Conservation (phyloP, 2,797 vertebrate genomes). For the Scyliorhinus canicula region DNA sequence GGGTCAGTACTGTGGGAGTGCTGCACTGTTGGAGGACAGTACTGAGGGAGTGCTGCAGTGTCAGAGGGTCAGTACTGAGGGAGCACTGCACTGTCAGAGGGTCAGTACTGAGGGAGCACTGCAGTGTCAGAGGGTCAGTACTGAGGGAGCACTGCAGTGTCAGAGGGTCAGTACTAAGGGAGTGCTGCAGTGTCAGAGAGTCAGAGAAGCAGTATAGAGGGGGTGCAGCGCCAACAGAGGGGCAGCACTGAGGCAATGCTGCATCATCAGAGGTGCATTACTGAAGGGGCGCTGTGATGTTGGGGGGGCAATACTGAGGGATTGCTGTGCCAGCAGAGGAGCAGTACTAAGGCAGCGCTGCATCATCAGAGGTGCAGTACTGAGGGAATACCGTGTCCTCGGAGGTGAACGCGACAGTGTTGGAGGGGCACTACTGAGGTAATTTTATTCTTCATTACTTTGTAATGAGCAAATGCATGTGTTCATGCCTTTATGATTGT, state of each 20-base stretch:
- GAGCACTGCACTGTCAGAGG: no score
- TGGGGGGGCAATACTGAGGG: no score
- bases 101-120: neutral
- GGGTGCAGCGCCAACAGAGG: neutral
- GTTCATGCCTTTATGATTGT: neutral
- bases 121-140: neutral
- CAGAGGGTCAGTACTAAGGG: neutral
- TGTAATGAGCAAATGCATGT: neutral
- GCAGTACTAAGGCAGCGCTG: no score
- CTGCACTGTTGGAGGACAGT: no score
- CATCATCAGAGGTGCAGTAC: neutral
- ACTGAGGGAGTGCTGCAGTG: no score
- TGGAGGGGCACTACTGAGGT: neutral
- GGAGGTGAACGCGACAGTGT: neutral
- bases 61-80: no score
- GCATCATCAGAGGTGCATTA: neutral
- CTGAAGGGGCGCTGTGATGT: neutral
- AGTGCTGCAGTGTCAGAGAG: neutral
- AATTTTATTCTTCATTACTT: neutral
- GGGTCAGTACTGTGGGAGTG: no score
- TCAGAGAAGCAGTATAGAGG: neutral
- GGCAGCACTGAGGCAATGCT: neutral
- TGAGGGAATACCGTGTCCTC: no score
- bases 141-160: neutral
- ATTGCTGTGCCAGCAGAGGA: no score